Conservation (phyloP, 1,140 invertebrate species). For the Thaumatotibia leucotreta region DNA sequence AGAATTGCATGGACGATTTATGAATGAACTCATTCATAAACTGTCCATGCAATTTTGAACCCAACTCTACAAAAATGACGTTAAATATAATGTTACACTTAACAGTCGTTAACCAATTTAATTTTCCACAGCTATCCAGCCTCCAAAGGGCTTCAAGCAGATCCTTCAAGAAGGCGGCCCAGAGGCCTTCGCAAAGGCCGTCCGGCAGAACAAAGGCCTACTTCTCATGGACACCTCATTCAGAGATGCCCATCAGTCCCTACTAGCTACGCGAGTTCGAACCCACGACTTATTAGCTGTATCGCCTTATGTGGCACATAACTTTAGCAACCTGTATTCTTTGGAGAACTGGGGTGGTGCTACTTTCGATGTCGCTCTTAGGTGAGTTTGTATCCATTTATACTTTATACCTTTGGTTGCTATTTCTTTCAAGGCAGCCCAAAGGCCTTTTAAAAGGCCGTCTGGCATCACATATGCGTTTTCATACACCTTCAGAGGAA, state of each 20-base stretch:
- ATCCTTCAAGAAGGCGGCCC: slow-evolving; percentile 93
- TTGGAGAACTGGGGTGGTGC: slow-evolving; percentile 99
- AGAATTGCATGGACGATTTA: too few species aligned
- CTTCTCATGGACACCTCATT: slow-evolving; percentile 98
- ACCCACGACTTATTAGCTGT: slow-evolving; percentile 95
- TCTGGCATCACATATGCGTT: too few species aligned
- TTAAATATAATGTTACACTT: too few species aligned
- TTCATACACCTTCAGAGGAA: slow-evolving; percentile 97
- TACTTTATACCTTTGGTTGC: too few species aligned
- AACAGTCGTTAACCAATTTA: not conserved
- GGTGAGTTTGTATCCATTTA: slow-evolving; percentile 67
- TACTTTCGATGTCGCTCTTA: slow-evolving; percentile 98
- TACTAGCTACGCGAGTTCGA: slow-evolving; percentile 95
- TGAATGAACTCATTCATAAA: too few species aligned
- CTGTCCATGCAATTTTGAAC: too few species aligned
- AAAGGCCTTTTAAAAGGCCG: too few species aligned
- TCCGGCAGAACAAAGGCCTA: slow-evolving; percentile 91
- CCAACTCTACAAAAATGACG: too few species aligned
- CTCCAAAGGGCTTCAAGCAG: slow-evolving; percentile 91
- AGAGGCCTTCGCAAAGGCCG: slow-evolving; percentile 96
- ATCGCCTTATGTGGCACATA: slow-evolving; percentile 96
- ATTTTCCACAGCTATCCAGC: slow-evolving; percentile 74
- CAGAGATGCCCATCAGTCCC: slow-evolving; percentile 98
- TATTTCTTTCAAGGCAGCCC: too few species aligned
- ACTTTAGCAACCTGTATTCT: slow-evolving; percentile 91